A percentile compares a stretch with the other conserved stretches of the same genome.
Conservation (phyloP, 2,888 invertebrate species). For the Diaprepes abbreviatus region DNA sequence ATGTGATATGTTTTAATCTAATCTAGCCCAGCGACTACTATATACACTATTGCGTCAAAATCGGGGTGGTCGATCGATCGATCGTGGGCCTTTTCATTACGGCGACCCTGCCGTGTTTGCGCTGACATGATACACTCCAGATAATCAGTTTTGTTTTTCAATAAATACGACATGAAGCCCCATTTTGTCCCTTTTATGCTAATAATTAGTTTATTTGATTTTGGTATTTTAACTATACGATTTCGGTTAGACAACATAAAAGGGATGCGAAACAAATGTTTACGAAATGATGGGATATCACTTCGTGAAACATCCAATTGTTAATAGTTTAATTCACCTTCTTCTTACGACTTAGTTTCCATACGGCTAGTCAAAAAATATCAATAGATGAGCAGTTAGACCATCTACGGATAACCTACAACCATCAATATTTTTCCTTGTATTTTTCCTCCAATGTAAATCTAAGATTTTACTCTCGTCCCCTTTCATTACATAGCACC, state of each 20-base stretch:
- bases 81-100: slow-evolving; percentile 40
- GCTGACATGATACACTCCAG: slow-evolving; percentile 42
- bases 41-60: slow-evolving; percentile 44
- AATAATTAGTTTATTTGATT: slow-evolving; percentile 10
- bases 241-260: neutral
- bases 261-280: neutral
- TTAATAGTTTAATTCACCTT: too few species aligned
- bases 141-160: slow-evolving; percentile 39
- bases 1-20: slow-evolving; percentile 31
- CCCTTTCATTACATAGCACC: too few species aligned
- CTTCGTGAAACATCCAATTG: too few species aligned
- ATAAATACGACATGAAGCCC: slow-evolving; percentile 30
- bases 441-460: too few species aligned
- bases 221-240: neutral
- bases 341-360: too few species aligned
- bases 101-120: slow-evolving; percentile 36
- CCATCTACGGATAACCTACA: too few species aligned
- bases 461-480: too few species aligned
- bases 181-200: slow-evolving; percentile 12
- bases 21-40: slow-evolving; percentile 32
- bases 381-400: too few species aligned
- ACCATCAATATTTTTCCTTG: too few species aligned
- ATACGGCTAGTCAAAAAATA: too few species aligned
- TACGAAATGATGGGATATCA: too few species aligned
- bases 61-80: slow-evolving; percentile 40